Base-by-base conservation (phyloP, 2,113 vertebrate species). In the Podarcis cretensis region DNA sequence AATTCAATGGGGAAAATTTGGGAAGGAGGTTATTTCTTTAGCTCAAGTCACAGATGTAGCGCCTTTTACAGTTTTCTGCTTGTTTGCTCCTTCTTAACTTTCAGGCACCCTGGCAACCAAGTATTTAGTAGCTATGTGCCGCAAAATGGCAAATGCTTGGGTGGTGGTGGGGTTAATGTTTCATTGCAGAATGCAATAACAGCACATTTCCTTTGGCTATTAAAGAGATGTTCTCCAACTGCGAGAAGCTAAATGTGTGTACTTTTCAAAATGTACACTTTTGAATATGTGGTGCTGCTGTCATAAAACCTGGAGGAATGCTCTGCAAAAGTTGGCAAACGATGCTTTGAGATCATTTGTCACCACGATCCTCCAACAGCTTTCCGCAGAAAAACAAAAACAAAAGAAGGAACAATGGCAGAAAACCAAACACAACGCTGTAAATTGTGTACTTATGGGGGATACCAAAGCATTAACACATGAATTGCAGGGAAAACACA, bases 351-450 rank as follows among this genome's bases (percentile, higher is more conserved):
- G 84, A 79, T 94, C 59, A 89, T 91, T 89, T 0, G 0, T 27
- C 89, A 87, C 79, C 74, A 59, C 71, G 83, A 80, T 84, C 89
- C 18, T 81, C 23, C 76, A 79, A n/a, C 84, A 89, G 65, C 73
- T 1, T 10, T 89, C 79, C 30, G 63, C 14, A 86, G 89, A 81
- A 88, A 76, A 54, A 35, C 89, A 77, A 91, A 90, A 25, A 27
- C 25, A 54, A 48, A 48, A 79, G 43, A 79, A 79, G 91, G 93
- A 89, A 20, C 63, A 79, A 87, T 92, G 75, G 69, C 63, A 90
- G 89, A 89, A 92, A 74, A 84, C 90, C 89, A 73, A 37, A 83
- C 54, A 88, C 90, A 83, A 89, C 93, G 89, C 83, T 93, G 81
- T 43, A 84, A 81, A 80, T 87, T 85, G 88, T 43, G 23, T 4